Conservation (phyloP, 2,113 vertebrate genomes). For the Cyphomyrus discorhynchus region DNA sequence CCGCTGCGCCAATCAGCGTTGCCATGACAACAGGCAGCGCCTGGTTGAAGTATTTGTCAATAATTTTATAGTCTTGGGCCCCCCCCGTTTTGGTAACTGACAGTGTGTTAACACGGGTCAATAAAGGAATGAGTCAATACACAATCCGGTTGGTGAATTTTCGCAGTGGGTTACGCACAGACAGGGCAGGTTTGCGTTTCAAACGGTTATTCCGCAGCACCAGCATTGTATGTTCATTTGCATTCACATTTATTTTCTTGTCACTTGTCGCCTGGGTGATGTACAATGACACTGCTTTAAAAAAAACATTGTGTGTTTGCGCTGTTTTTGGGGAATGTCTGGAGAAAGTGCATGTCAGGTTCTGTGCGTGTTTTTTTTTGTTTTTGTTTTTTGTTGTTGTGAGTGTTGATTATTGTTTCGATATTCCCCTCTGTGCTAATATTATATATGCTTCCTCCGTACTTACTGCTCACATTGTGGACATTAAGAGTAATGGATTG, state of each 20-base stretch:
- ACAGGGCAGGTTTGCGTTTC: not conserved
- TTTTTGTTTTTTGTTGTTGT: constrained; percentile 29
- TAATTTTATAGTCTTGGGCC: constrained; percentile 29
- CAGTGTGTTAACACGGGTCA: constrained; percentile 25
- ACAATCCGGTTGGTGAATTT: not conserved
- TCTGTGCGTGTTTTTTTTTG: not conserved
- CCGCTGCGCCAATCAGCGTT: constrained; percentile 53
- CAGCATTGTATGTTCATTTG: not conserved
- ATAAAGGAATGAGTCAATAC: constrained; percentile 21
- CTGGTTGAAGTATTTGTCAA: constrained; percentile 49
- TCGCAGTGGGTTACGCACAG: not conserved
- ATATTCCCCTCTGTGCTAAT: constrained; percentile 42
- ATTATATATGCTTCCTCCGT: constrained; percentile 59
- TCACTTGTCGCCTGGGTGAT: not conserved
- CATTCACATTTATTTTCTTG: constrained; percentile 11
- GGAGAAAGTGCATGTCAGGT: constrained; percentile 24
- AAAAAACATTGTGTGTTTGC: constrained; percentile 1
- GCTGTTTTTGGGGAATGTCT: not conserved
- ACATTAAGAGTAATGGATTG: constrained; percentile 93
- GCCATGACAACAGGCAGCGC: constrained; percentile 48
- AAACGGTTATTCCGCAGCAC: not conserved
- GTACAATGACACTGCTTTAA: not conserved
- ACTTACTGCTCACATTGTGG: constrained; percentile 88
- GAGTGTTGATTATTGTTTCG: constrained; percentile 52
- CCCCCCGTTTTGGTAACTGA: constrained; percentile 16